phyloP scores from a whole-genome alignment of 2,797 vertebrate species.

The Tarsius wallacei region DNA sequence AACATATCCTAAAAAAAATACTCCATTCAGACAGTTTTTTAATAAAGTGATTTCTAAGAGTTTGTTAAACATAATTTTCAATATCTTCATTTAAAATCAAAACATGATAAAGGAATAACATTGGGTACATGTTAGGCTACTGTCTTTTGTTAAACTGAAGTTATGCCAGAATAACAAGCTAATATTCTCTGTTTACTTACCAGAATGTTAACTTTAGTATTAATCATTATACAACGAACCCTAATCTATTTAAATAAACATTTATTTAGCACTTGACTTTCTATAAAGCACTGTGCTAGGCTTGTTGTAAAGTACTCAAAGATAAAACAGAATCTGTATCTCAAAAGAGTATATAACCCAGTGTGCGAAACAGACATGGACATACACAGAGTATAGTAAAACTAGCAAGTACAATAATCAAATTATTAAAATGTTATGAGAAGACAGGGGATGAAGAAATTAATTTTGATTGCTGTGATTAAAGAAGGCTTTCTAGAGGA shows the following conservation, averaged over 20 bases:
- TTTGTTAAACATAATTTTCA: slow-evolving; percentile 62
- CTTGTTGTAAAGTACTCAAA: slow-evolving; percentile 9
- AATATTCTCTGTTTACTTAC: slow-evolving; percentile 31
- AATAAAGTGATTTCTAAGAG: slow-evolving; percentile 70
- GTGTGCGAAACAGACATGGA: slow-evolving; percentile 49
- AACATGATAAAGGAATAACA: slow-evolving; percentile 35
- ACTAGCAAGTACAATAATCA: slow-evolving; percentile 47
- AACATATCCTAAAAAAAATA: not conserved
- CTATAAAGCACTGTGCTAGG: not conserved
- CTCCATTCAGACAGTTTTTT: slow-evolving; percentile 56
- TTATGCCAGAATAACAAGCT: slow-evolving; percentile 58
- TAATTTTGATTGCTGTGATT: slow-evolving; percentile 78
- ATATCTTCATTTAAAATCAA: slow-evolving; percentile 77
- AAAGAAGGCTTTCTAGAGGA: slow-evolving; percentile 60
- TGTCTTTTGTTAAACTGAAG: not conserved
- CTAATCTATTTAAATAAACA: slow-evolving; percentile 51
- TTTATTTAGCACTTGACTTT: slow-evolving; percentile 54
- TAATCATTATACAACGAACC: slow-evolving; percentile 25
- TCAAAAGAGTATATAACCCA: slow-evolving; percentile 54
- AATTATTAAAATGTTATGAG: slow-evolving; percentile 70
- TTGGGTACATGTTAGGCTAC: slow-evolving; percentile 7
- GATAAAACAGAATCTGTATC: slow-evolving; percentile 19
- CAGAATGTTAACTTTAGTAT: slow-evolving; percentile 23
- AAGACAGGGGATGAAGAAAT: slow-evolving; percentile 62
- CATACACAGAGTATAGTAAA: slow-evolving; percentile 46